These are phyloP conservation scores for Hoplostethus atlanticus DNA, from an alignment of 2,797 vertebrate genomes.

Conservation along the genomic window DNA sequence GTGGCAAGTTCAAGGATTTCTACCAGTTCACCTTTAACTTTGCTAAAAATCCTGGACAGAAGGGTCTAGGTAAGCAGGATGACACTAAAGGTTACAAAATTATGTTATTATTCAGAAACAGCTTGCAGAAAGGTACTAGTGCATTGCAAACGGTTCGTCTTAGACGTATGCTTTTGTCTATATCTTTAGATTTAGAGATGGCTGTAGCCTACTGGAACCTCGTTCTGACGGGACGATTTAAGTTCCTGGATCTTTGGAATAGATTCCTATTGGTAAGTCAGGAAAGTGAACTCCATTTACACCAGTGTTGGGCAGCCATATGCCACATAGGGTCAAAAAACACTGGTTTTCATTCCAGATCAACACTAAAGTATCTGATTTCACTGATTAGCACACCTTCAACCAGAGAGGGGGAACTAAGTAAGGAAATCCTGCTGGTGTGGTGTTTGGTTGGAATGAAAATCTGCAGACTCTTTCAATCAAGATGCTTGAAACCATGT, in stretches of 20 bases:
- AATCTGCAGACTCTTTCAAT: constrained; percentile 1
- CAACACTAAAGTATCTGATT: neutral
- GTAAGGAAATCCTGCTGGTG: neutral
- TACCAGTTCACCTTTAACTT: constrained; percentile 99
- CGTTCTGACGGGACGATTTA: constrained; percentile 95
- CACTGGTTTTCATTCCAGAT: neutral
- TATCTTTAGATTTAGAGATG: constrained; percentile 95
- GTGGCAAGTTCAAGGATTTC: constrained; percentile 96
- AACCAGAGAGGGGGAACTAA: neutral
- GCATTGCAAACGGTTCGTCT: neutral
- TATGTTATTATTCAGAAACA: neutral
- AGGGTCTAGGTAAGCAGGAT: constrained; percentile 91
- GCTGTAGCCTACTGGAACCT: constrained; percentile 99
- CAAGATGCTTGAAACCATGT: neutral
- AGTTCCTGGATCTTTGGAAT: constrained; percentile 99
- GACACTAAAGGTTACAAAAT: neutral
- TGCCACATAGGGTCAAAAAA: neutral
- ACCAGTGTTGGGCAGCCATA: neutral
- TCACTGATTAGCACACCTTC: neutral
- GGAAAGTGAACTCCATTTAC: neutral
- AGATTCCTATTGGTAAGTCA: constrained; percentile 95
- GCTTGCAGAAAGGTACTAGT: neutral
- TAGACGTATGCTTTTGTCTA: constrained; percentile 34
- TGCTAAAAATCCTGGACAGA: constrained; percentile 98
- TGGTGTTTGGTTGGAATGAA: constrained; percentile 17